Percentiles rank a stretch among this genome's conserved stretches.
phyloP scores from a whole-genome alignment of 2,888 invertebrate genomes.

The Diarsia rubi region DNA sequence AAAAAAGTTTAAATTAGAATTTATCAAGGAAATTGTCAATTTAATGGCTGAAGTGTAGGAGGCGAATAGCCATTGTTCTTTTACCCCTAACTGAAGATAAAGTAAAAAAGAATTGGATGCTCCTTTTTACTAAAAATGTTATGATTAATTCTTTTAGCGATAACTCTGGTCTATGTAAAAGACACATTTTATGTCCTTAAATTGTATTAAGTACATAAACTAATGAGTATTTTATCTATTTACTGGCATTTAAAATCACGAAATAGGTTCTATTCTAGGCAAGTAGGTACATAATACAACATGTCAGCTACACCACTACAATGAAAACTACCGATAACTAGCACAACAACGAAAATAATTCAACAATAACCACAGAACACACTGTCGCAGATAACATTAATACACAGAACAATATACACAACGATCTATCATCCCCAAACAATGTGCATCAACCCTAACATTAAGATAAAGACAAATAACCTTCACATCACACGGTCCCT shows the following conservation, averaged over 20 bases:
- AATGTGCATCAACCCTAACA: constrained; percentile 63
- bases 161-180: not conserved
- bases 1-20: constrained; percentile 58
- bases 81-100: not conserved
- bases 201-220: not conserved
- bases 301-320: constrained; percentile 1
- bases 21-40: constrained; percentile 55
- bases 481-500: constrained; percentile 65
- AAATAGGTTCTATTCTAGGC: too few species aligned
- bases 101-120: constrained; percentile 2
- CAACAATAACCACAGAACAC: constrained; percentile 31
- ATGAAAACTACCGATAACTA: constrained; percentile 32
- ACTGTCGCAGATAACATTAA: constrained; percentile 47
- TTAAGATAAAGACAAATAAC: constrained; percentile 70
- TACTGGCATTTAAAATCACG: not conserved
- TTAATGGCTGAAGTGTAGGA: constrained; percentile 20
- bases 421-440: constrained; percentile 61
- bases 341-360: constrained; percentile 28
- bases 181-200: not conserved
- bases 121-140: not conserved
- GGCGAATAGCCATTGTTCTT: constrained; percentile 5
- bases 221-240: not conserved
- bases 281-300: not conserved
- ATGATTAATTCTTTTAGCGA: not conserved
- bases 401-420: constrained; percentile 44